Conservation (phyloP, 1,140 invertebrate genomes). For the Melitaea cinxia region DNA sequence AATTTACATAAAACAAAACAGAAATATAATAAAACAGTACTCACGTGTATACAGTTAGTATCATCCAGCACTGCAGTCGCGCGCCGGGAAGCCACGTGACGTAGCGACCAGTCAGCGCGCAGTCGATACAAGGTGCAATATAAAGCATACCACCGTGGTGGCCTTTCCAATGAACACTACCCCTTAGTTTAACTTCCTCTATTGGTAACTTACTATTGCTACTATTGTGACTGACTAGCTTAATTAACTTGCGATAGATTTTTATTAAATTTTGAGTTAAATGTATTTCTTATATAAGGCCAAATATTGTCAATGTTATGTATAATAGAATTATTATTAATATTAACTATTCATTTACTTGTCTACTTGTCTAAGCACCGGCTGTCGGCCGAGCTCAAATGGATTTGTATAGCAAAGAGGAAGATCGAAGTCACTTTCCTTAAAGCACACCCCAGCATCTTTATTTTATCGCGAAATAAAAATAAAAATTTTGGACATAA, state of each 20-base stretch:
- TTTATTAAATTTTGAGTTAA: constrained; percentile 30
- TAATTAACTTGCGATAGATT: constrained; percentile 42
- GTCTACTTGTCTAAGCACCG: constrained; percentile 79
- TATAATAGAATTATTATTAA: too few species aligned
- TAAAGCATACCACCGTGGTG: constrained; percentile 78
- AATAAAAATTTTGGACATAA: constrained; percentile 46
- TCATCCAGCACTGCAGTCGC: constrained; percentile 82
- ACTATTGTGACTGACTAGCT: constrained; percentile 69
- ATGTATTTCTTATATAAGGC: constrained; percentile 45
- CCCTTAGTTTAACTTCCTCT: constrained; percentile 42
- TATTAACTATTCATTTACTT: constrained; percentile 49
- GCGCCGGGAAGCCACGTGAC: constrained; percentile 82
- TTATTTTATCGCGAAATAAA: constrained; percentile 57
- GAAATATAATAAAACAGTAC: constrained; percentile 47
- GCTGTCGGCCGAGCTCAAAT: constrained; percentile 74
- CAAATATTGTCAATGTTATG: constrained; percentile 48
- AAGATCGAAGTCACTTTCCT: constrained; percentile 66
- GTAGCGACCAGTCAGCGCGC: constrained; percentile 82
- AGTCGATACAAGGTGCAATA: constrained; percentile 81
- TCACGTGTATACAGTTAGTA: constrained; percentile 83
- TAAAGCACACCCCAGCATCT: constrained; percentile 78
- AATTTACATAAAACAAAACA: neutral
- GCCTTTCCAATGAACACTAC: constrained; percentile 50
- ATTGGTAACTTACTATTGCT: constrained; percentile 74
- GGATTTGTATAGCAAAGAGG: constrained; percentile 49